Conservation (phyloP, 2,113 vertebrate genomes). For the Thalassarche chlororhynchos region DNA sequence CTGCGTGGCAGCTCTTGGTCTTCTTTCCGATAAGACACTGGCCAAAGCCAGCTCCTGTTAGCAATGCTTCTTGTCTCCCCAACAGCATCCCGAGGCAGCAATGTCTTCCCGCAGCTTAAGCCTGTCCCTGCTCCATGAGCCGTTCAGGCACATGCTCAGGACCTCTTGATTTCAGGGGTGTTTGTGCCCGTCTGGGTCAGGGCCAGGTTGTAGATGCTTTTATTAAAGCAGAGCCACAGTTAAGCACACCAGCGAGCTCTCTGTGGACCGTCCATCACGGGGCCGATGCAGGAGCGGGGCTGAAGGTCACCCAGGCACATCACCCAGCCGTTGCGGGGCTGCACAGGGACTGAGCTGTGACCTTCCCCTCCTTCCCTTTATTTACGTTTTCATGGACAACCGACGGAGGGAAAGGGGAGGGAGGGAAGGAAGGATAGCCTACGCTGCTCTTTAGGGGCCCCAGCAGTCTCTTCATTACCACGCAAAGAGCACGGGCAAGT, state of each 20-base stretch:
- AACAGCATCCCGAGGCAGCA: rapidly evolving
- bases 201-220: background rate
- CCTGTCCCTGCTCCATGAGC: rapidly evolving
- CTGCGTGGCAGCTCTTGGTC: background rate
- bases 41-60: background rate
- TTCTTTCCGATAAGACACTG: background rate
- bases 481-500: background rate
- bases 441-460: background rate
- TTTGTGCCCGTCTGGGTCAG: background rate
- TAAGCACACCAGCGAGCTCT: background rate
- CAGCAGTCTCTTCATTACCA: background rate
- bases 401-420: background rate
- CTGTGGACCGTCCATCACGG: rapidly evolving
- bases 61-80: background rate
- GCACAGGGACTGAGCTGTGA: rapidly evolving
- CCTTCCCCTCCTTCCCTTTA: background rate
- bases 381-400: rapidly evolving
- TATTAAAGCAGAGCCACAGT: background rate
- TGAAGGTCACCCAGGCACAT: background rate
- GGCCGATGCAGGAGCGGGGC: background rate
- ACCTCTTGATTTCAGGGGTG: background rate
- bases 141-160: rapidly evolving
- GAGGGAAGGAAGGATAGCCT: background rate
- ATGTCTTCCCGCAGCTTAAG: rapidly evolving
- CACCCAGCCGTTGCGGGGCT: background rate